phyloP scores from a whole-genome alignment of 2,113 vertebrate genomes.

The Azemiops feae region DNA sequence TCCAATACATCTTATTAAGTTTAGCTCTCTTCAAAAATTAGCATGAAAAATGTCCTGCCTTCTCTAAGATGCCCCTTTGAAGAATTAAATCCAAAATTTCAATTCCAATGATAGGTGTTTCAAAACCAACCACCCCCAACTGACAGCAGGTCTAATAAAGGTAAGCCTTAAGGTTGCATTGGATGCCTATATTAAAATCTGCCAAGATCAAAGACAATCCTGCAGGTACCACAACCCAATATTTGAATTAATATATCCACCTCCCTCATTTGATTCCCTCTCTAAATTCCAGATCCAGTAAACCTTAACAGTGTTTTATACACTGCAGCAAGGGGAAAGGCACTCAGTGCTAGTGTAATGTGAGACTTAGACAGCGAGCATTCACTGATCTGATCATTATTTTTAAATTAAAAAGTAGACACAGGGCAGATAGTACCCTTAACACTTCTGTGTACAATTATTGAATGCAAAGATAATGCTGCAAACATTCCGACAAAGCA shows the following conservation, averaged over 20 bases:
- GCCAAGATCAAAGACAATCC: background rate
- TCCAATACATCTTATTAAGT: background rate
- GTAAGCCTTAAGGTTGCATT: background rate
- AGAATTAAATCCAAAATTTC: background rate
- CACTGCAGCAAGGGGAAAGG: background rate
- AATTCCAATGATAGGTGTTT: background rate
- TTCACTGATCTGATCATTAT: background rate
- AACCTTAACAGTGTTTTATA: background rate
- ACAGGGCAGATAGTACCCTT: background rate
- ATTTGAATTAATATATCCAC: background rate
- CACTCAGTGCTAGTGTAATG: background rate
- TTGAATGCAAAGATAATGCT: background rate
- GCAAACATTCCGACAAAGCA: background rate
- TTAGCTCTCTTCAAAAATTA: background rate
- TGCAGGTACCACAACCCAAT: background rate
- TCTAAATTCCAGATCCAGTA: background rate
- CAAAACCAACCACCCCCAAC: background rate
- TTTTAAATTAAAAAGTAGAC: conserved; percentile 3
- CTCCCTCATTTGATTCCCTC: background rate
- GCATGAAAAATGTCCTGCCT: background rate
- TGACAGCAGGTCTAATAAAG: background rate
- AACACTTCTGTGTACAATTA: conserved; percentile 2
- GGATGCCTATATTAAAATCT: background rate
- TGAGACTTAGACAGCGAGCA: background rate
- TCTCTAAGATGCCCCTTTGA: background rate